A percentile compares a stretch with the other conserved stretches of the same genome.
These are phyloP conservation scores for Aptenodytes patagonicus DNA, from an alignment of 2,113 vertebrate species.

Conservation along the genomic window DNA sequence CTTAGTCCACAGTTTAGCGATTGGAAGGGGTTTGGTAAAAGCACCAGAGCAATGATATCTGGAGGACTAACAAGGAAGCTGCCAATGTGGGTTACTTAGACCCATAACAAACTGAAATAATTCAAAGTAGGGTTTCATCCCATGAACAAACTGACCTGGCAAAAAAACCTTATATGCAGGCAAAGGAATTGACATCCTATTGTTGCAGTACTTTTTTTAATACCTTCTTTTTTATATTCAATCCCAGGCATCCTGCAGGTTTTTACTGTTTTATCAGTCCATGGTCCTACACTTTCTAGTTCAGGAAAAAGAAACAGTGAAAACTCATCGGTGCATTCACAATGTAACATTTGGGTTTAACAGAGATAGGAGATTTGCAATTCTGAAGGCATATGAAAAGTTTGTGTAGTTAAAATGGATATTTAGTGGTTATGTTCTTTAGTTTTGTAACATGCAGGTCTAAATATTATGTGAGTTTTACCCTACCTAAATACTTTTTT, in stretches of 20 bases:
- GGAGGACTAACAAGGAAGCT: neutral
- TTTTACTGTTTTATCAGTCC: neutral
- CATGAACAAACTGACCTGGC: neutral
- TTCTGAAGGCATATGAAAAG: neutral
- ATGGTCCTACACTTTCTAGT: neutral
- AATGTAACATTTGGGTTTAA: neutral
- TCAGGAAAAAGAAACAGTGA: neutral
- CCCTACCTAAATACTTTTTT: neutral
- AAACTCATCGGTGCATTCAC: neutral
- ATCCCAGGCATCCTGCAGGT: neutral
- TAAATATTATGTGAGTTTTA: neutral
- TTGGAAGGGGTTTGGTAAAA: neutral
- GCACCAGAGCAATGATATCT: neutral
- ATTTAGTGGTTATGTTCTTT: neutral
- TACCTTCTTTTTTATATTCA: neutral
- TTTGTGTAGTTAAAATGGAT: neutral
- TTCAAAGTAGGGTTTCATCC: neutral
- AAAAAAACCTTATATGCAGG: neutral
- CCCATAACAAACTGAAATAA: neutral
- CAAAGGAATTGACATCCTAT: neutral
- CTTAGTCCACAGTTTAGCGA: fast-evolving
- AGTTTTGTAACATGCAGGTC: neutral
- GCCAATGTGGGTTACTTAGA: neutral
- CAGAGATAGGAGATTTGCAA: neutral
- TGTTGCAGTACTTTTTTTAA: neutral